These are phyloP conservation scores for Prorops nasuta DNA, from an alignment of 1,140 invertebrate species.

Conservation along the genomic window DNA sequence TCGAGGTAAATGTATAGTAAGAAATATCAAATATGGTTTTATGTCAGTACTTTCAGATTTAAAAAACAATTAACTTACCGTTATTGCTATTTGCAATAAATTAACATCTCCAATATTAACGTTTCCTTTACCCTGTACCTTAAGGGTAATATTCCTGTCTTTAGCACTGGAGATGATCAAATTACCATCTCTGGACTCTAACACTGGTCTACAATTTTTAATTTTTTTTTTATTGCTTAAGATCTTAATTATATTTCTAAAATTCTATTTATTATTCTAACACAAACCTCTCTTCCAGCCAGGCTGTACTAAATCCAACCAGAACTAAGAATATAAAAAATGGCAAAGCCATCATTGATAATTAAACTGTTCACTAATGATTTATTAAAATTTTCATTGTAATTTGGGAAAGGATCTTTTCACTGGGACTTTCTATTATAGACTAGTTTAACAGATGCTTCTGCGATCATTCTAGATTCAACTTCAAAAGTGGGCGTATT, in stretches of 20 bases:
- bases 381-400: too few species aligned
- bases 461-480: too few species aligned
- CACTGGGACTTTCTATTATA: too few species aligned
- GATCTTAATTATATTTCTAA: too few species aligned
- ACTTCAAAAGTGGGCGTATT: conserved; percentile 38
- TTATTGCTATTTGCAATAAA: conserved; percentile 54
- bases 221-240: not conserved
- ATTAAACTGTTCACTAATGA: too few species aligned
- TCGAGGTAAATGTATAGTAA: not conserved
- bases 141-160: conserved; percentile 66
- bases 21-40: too few species aligned
- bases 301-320: conserved; percentile 21
- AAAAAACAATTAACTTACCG: conserved; percentile 51
- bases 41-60: too few species aligned
- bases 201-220: conserved; percentile 57
- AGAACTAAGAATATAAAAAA: conserved; percentile 27
- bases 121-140: conserved; percentile 60
- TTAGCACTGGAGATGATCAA: conserved; percentile 64
- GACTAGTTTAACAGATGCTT: too few species aligned
- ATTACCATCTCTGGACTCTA: conserved; percentile 64
- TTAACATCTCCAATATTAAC: conserved; percentile 63
- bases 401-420: too few species aligned
- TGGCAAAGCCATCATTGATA: too few species aligned
- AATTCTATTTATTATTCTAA: not conserved
- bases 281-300: conserved; percentile 36